Evolutionary conservation across 92 coral and sea anemone species (phyloP).

Genomic region (Umimayanthus kanabou): DNA sequence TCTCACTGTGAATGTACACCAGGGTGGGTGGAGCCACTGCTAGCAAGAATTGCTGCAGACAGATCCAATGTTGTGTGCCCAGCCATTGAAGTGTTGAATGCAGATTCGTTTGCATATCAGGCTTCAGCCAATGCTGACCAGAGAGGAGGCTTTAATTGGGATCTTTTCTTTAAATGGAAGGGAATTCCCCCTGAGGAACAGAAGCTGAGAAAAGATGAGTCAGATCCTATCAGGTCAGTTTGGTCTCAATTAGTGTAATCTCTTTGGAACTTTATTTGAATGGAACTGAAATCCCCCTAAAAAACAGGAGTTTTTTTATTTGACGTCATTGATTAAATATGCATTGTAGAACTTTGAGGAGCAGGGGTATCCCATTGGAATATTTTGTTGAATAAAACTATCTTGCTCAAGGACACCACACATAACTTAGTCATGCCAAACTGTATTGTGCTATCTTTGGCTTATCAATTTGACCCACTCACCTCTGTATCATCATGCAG

Average conservation of each 20-base stretch:
- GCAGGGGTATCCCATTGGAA: no score
- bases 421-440: no score
- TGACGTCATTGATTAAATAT: no score
- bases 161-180: conserved; percentile 96
- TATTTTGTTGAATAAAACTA: no score
- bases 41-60: conserved; percentile 89
- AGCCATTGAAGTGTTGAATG: conserved; percentile 96
- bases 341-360: no score
- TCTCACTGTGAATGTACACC: conserved; percentile 99
- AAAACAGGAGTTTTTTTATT: no score
- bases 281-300: neutral
- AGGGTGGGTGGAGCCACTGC: conserved; percentile 97
- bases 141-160: conserved; percentile 99
- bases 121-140: conserved; percentile 97
- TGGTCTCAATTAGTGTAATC: neutral
- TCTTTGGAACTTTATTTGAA: neutral
- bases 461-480: no score
- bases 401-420: no score
- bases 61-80: conserved; percentile 96
- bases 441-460: no score
- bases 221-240: conserved; percentile 92
- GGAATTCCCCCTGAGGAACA: conserved; percentile 99
- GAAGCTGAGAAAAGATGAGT: conserved; percentile 81
- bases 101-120: conserved; percentile 96
- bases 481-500: no score